Base-by-base conservation (phyloP, 1,140 invertebrate genomes). In the Ceratina japonica region DNA sequence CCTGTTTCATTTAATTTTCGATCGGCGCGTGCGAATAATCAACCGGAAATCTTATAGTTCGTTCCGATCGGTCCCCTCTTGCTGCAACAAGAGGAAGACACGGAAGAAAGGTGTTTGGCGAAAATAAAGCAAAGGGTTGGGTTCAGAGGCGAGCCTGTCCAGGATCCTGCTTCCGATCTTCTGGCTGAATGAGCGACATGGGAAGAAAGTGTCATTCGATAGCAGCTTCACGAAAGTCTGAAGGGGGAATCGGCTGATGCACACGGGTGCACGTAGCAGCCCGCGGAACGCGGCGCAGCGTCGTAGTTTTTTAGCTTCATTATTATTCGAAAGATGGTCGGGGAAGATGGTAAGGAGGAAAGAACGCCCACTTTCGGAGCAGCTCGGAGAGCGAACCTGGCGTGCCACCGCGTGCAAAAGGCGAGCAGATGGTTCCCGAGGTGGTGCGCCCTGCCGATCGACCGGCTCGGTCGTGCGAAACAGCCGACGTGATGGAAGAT, bases 381-480 rank as follows among this genome's bases (percentile, higher is more conserved):
- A 80, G 20, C 49, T 56, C 66, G 22, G 27, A 82, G 79, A 82
- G 79, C 82, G 81, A 84, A 87, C 83, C 83, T 86, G 85, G 73
- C 65, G 64, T 61, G 68, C 79, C 83, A 83, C 64, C n/a, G 64
- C 37, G 37, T 44, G 37, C 37, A 44, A 44, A 37, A 74, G 71
- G 79, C 64, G 89, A 84, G 83, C 90, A 90, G 90, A 89, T 90
- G 89, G 87, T 73, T 75, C 68, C 79, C 72, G 82, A 80, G 82
- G 85, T 77, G 49, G 37, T 76, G 70, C 75, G 74, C 83, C 86
- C 79, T 44, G 78, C 44, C 61, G 61, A 85, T 78, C 69, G 61
- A 59, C 22, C 56, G 51, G 65, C 20, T 58, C 58, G 73, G 56
- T 65, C 81, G 63, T 79, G 83, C 66, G 62, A 85, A 85, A 82